phyloP scores from a whole-genome alignment of 2,888 invertebrate species.

The Biston stratarius region DNA sequence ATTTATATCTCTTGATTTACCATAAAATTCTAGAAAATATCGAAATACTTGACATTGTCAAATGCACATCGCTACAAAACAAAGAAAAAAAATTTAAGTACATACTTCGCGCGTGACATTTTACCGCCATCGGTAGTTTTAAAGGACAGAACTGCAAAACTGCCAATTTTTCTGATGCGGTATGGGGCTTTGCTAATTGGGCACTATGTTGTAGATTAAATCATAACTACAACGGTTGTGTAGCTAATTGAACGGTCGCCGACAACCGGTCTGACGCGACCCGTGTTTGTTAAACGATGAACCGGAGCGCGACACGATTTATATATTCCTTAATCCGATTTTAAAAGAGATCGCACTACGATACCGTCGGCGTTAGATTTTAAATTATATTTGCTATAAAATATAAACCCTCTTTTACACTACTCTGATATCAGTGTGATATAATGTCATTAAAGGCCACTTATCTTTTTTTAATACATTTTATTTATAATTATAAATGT shows the following conservation, averaged over 20 bases:
- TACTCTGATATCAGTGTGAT: too few species aligned
- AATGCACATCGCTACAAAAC: too few species aligned
- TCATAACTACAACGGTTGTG: slow-evolving; percentile 42
- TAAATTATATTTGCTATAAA: neutral
- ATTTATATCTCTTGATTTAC: too few species aligned
- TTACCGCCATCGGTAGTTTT: neutral
- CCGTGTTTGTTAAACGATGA: slow-evolving; percentile 72
- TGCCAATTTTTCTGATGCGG: slow-evolving; percentile 60
- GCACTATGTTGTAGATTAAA: slow-evolving; percentile 43
- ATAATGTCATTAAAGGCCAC: too few species aligned
- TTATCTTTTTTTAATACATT: too few species aligned
- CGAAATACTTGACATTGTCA: too few species aligned
- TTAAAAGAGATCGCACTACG: slow-evolving; percentile 38
- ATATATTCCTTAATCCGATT: slow-evolving; percentile 55
- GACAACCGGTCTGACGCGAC: slow-evolving; percentile 58
- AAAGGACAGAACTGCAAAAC: neutral
- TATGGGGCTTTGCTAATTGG: slow-evolving; percentile 72
- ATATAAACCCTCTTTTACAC: too few species aligned
- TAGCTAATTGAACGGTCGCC: slow-evolving; percentile 78
- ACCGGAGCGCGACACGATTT: slow-evolving; percentile 50
- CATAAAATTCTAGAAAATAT: too few species aligned
- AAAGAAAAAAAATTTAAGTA: too few species aligned
- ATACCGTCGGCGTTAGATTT: slow-evolving; percentile 9
- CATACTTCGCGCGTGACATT: neutral
- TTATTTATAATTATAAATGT: too few species aligned